Evolutionary conservation across 2,113 vertebrate species (phyloP).

Genomic region (Balaeniceps rex): DNA sequence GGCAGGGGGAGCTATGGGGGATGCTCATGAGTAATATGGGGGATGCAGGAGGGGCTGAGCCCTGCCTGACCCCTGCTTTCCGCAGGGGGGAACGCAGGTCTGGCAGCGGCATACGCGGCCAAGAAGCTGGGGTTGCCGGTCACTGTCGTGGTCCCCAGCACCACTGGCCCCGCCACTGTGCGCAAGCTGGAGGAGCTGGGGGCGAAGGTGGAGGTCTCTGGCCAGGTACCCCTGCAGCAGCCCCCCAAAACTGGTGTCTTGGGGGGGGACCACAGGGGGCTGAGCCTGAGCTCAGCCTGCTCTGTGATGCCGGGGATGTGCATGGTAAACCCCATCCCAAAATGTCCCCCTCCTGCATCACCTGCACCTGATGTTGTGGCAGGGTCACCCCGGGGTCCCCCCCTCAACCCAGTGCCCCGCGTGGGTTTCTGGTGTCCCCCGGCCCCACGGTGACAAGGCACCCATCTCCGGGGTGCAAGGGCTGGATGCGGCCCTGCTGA

Average conservation of each 20-base stretch:
- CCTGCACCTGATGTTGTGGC: accelerated
- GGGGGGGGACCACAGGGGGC: no score
- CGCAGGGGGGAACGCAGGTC: slow-evolving; percentile 87
- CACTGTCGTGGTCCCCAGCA: slow-evolving; percentile 84
- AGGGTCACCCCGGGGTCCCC: neutral
- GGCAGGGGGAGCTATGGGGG: neutral
- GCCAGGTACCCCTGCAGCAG: slow-evolving; percentile 73
- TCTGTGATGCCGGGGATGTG: accelerated
- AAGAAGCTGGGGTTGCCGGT: slow-evolving; percentile 79
- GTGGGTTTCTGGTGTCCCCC: neutral
- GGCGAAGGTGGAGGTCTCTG: slow-evolving; percentile 78
- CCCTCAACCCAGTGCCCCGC: accelerated
- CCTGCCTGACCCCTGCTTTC: neutral
- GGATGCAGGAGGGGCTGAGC: accelerated
- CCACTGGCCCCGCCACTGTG: slow-evolving; percentile 67
- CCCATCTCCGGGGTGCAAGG: accelerated
- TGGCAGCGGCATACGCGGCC: slow-evolving; percentile 82
- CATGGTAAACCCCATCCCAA: neutral
- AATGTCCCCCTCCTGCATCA: neutral
- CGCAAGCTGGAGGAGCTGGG: slow-evolving; percentile 78
- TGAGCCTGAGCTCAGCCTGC: neutral
- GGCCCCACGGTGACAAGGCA: accelerated
- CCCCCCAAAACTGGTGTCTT: neutral
- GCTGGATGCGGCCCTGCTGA: neutral
- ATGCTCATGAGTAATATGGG: neutral